Evolutionary conservation across 92 coral and sea anemone genomes (phyloP).

Genomic region (Ricordea florida): DNA sequence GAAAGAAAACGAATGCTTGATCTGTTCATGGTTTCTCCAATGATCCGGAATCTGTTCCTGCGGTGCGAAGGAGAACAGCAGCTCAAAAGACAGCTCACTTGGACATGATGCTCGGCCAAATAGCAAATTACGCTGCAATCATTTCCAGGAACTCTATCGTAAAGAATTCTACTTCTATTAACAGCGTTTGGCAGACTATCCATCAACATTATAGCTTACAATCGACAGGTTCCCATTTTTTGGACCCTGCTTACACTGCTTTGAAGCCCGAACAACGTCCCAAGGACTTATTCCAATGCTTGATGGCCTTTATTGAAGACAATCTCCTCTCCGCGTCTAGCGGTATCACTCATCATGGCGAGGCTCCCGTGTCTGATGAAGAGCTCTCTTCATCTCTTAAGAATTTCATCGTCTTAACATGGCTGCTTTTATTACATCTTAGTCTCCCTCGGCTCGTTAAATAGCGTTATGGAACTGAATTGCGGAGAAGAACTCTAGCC

Average conservation of each 20-base stretch:
- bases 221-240: slow-evolving; percentile 54
- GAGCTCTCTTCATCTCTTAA: slow-evolving; percentile 56
- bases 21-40: slow-evolving; percentile 16
- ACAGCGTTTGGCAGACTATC: slow-evolving; percentile 43
- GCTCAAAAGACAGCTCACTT: slow-evolving; percentile 36
- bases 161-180: slow-evolving; percentile 54
- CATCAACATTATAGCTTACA: slow-evolving; percentile 46
- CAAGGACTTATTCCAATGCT: slow-evolving; percentile 52
- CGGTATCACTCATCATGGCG: slow-evolving; percentile 67
- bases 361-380: slow-evolving; percentile 35
- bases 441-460: slow-evolving; percentile 60
- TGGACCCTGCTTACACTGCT: slow-evolving; percentile 22
- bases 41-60: slow-evolving; percentile 40
- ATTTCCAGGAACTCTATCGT: slow-evolving; percentile 41
- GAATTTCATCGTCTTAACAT: slow-evolving; percentile 57
- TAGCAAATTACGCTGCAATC: slow-evolving; percentile 48
- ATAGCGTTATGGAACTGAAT: slow-evolving; percentile 56
- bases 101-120: slow-evolving; percentile 48
- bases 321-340: slow-evolving; percentile 38
- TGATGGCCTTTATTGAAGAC: slow-evolving; percentile 65
- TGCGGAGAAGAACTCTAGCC: slow-evolving; percentile 40
- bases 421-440: slow-evolving; percentile 71
- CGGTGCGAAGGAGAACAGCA: slow-evolving; percentile 50
- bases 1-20: too few relatives aligned
- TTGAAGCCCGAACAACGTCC: slow-evolving; percentile 50